phyloP scores from a whole-genome alignment of 2,888 invertebrate genomes.

The Eucera pruinosa region DNA sequence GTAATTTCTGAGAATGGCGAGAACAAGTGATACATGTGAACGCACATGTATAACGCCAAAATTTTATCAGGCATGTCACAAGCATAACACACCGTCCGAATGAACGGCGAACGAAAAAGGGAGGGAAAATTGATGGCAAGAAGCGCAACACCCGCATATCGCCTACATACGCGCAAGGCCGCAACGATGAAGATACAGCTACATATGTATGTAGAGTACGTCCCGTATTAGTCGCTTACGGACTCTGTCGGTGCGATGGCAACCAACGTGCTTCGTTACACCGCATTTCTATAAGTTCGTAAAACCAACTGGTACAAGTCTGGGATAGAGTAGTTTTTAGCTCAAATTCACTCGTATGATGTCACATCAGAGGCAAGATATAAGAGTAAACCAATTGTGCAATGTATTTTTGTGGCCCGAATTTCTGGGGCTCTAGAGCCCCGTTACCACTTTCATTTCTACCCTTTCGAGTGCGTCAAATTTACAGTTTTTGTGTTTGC shows the following conservation, averaged over 20 bases:
- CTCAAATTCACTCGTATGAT: constrained; percentile 20
- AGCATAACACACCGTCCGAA: constrained; percentile 53
- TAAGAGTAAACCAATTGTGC: too few relatives aligned
- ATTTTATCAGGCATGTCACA: constrained; percentile 41
- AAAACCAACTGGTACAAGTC: constrained; percentile 28
- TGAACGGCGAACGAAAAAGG: constrained; percentile 58
- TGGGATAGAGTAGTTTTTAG: constrained; percentile 49
- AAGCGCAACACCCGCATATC: constrained; percentile 67
- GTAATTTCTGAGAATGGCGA: constrained; percentile 23
- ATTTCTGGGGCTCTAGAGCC: too few relatives aligned
- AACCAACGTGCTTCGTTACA: constrained; percentile 14
- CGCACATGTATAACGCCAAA: constrained; percentile 20
- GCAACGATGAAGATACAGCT: constrained; percentile 62
- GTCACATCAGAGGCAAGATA: too few relatives aligned
- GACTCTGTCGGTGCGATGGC: constrained; percentile 24
- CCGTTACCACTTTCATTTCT: too few relatives aligned
- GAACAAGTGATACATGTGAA: not conserved
- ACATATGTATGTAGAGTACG: constrained; percentile 3
- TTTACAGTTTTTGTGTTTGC: too few relatives aligned
- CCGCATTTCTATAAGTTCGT: constrained; percentile 29
- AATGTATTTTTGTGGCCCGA: too few relatives aligned
- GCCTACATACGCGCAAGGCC: constrained; percentile 66
- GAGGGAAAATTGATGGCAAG: constrained; percentile 53
- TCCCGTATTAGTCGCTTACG: constrained; percentile 39
- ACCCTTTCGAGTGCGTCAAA: too few relatives aligned